Evolutionary conservation across 2,113 vertebrate genomes (phyloP), one percentile per base, ranked within the genome.

Genomic region (Diadophis punctatus): DNA sequence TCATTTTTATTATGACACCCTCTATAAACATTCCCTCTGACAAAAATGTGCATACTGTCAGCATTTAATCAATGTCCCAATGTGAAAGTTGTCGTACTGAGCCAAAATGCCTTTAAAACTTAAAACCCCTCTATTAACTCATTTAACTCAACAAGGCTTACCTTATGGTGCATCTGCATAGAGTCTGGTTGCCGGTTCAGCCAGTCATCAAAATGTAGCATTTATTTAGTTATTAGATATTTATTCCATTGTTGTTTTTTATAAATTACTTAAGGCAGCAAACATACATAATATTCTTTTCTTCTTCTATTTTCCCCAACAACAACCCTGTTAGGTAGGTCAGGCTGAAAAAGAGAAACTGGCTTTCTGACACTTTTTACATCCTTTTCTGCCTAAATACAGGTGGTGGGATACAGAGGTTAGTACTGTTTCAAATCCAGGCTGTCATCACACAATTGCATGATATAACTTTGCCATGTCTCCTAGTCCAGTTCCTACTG

Each of bases 1-100:
- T 97, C 84, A 94, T 89, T 97, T 97, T 87, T 93, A 90, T 95
- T 93, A 27, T 94, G 94, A 90, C 22, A 89, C 89, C 63, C 39
- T 53, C 0, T 93, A 94, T 89, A 95, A 90, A 93, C 91, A 94
- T 88, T 48, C 20, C 93, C 90, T 86, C 93, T 94, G 88, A 90
- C 92, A 93, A 94, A 95, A 93, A 10, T 88, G 87, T 89, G 93
- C 94, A 92, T 80, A 94, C 34, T 86, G 5, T 93, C 91, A 80
- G 1, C 86, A 3, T 14, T 92, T 91, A 56, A 93, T 93, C 92
- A 85, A 52, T 86, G 46, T 52, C 51, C 51, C 34, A 22, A 52
- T n/a, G 63, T 63, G 53, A 46, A 63, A 52, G 74, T 84, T 90
- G 58, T 34, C 6, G 7, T 86, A 30, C 48, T 12, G 48, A 90